A percentile compares a stretch with the other conserved stretches of the same genome.
These are phyloP conservation scores for Drosophila teissieri DNA, from an alignment of 1,140 invertebrate genomes.

Conservation along the genomic window DNA sequence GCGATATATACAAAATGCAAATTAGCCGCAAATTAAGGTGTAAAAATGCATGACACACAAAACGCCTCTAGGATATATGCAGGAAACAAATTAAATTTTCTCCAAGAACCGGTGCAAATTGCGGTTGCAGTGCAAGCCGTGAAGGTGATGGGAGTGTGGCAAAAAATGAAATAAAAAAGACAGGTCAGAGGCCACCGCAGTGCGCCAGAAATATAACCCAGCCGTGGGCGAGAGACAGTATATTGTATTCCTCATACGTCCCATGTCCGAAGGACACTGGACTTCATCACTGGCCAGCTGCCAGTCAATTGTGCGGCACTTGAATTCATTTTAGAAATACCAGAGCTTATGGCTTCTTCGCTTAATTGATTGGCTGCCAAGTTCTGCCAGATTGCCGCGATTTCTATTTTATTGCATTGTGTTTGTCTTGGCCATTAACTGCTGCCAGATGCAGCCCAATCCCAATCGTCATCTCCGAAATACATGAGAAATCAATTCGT, in stretches of 20 bases:
- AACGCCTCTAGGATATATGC: conserved; percentile 71
- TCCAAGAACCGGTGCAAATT: conserved; percentile 58
- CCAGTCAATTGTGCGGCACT: conserved; percentile 54
- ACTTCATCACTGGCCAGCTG: conserved; percentile 54
- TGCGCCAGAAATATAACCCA: conserved; percentile 40
- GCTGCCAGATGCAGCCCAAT: conserved; percentile 50
- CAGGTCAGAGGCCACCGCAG: conserved; percentile 26
- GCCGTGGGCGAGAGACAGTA: conserved; percentile 19
- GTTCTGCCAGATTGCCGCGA: conserved; percentile 66
- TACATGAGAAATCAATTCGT: conserved; percentile 67
- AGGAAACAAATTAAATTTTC: conserved; percentile 76
- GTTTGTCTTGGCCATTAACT: conserved; percentile 40
- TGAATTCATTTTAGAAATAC: conserved; percentile 47
- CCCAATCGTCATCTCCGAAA: conserved; percentile 2
- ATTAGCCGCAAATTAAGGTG: conserved; percentile 81
- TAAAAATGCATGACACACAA: conserved; percentile 82
- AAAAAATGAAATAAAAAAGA: conserved; percentile 26
- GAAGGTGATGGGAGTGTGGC: conserved; percentile 11
- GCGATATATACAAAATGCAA: conserved; percentile 77
- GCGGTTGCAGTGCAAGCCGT: conserved; percentile 28
- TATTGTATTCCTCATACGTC: conserved; percentile 23
- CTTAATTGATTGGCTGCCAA: conserved; percentile 66
- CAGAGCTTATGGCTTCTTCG: conserved; percentile 63
- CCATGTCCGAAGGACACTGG: not conserved
- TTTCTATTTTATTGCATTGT: conserved; percentile 64